Evolutionary conservation across 2,797 vertebrate genomes (phyloP), one percentile per base, ranked within the genome.

Genomic region (Pteronotus mesoamericanus): DNA sequence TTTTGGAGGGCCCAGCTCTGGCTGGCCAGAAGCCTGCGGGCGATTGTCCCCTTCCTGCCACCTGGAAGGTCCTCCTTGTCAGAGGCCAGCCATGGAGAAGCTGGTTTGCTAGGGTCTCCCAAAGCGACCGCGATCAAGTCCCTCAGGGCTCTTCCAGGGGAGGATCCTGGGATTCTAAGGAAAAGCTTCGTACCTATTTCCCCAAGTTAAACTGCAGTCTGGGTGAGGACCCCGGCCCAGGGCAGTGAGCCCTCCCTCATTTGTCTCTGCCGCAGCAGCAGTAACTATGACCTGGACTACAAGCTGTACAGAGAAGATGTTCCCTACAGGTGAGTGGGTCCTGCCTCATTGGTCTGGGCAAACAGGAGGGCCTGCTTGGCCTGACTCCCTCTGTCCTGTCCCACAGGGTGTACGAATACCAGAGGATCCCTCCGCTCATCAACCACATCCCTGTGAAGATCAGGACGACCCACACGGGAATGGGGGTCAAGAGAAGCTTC

Each of bases 381-480:
- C n/a, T 91, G 44, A 97, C 0, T 0, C 51, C 0, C 0, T 9
- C 53, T 29, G 37, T 57, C 80, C 37, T 87, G 53, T 80, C 71
- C 68, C 16, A 21, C 68, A 98, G 98, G 82, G 78, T 97, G 4
- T 95, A 95, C 0, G 94, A 97, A 61, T 96, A 96, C 78, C 98
- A 98, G 94, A 97, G 97, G 94, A 98, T 98, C 37, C 97, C 98
- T 4, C 96, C 97, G 0, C 97, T 98, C 72, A 97, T 97, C 89
- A 97, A 87, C 71, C 93, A 9, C 2, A 74, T 97, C 68, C 97
- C 98, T 0, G 80, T 97, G 94, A 98, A 98, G 95, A 79, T 92
- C 88, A 93, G 71, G n/a, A 84, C 93, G 77, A 95, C 95, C 53
- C 96, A 97, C 0, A 0, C 57, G 34, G 92, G 95, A 48, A 5